Evolutionary conservation across 1,140 invertebrate genomes (phyloP).

Genomic region (Akabosia matsudoensis): DNA sequence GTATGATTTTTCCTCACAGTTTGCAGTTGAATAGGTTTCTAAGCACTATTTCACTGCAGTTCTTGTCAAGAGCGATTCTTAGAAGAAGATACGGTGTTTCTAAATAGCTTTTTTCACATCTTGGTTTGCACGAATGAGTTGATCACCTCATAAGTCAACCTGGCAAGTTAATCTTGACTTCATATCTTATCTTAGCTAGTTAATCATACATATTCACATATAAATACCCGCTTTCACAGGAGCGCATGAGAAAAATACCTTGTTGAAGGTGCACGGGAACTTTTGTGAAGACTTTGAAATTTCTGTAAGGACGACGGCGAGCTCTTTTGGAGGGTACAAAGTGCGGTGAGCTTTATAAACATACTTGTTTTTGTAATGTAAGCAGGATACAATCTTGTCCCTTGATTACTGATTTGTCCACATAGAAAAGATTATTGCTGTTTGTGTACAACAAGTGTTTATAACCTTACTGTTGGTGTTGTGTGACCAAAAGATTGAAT

Average conservation of each 20-base stretch:
- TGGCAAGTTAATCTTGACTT: conserved; percentile 8
- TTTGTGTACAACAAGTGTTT: not conserved
- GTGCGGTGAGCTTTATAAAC: not conserved
- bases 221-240: not conserved
- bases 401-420: conserved; percentile 15
- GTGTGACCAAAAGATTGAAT: not conserved
- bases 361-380: conserved; percentile 17
- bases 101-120: not conserved
- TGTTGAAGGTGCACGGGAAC: not conserved
- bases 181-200: conserved; percentile 10
- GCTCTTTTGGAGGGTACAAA: not conserved
- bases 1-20: not conserved
- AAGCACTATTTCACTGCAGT: not conserved
- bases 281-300: not conserved
- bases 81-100: not conserved
- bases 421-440: not conserved
- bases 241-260: not conserved
- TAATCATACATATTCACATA: conserved; percentile 12
- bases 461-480: no score
- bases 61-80: not conserved
- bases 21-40: not conserved
- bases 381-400: not conserved
- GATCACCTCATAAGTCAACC: conserved; percentile 23
- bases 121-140: not conserved
- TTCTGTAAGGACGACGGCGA: not conserved